These are phyloP conservation scores for Thunnus maccoyii DNA, from an alignment of 2,113 vertebrate species.

Conservation along the genomic window DNA sequence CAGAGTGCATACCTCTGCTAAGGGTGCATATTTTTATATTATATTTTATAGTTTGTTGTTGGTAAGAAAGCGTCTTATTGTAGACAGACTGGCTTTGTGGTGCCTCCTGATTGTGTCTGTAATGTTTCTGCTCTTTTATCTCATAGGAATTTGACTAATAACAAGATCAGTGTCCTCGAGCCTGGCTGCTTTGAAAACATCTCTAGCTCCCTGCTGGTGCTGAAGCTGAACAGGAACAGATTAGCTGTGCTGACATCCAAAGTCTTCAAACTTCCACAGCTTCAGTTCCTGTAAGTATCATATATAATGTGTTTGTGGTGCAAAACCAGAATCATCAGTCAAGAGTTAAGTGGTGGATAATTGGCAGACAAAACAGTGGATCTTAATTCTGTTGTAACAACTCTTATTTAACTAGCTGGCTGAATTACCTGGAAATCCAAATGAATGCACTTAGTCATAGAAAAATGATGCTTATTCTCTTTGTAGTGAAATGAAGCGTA, in stretches of 20 bases:
- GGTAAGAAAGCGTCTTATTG: background rate
- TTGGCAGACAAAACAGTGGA: background rate
- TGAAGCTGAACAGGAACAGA: conserved; percentile 96
- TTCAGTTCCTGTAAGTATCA: conserved; percentile 94
- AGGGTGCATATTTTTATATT: background rate
- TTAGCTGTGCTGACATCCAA: conserved; percentile 91
- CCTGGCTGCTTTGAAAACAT: conserved; percentile 97
- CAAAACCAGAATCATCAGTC: background rate
- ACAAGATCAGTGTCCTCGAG: conserved; percentile 93
- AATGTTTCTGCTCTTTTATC: conserved; percentile 56
- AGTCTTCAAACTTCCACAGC: conserved; percentile 93
- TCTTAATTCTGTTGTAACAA: background rate
- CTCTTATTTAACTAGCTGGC: background rate
- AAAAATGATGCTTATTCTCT: conserved; percentile 1
- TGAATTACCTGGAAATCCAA: background rate
- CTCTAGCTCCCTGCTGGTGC: conserved; percentile 91
- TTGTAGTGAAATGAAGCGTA: conserved; percentile 95
- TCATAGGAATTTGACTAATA: conserved; percentile 95
- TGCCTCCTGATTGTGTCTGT: background rate
- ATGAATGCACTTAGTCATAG: background rate
- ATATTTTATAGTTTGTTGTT: background rate
- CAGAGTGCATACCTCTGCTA: too few species aligned
- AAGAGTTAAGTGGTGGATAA: background rate
- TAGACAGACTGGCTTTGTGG: background rate
- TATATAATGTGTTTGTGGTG: background rate